Percentiles rank a stretch among this genome's conserved stretches.
Evolutionary conservation across 2,797 vertebrate species (phyloP).

Genomic region (Phyllotis vaccarum): DNA sequence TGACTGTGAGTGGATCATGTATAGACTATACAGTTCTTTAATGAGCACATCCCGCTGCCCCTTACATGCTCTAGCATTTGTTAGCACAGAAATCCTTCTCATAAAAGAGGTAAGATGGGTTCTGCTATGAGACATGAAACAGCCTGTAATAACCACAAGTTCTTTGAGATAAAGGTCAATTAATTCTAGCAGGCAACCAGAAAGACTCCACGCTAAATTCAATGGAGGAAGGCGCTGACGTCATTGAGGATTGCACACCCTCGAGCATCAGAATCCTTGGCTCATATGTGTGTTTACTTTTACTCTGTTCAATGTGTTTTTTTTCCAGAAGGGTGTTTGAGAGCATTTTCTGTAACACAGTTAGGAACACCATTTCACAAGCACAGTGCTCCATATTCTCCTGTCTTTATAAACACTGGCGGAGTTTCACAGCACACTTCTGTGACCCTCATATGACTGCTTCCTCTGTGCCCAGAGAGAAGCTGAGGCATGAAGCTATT

Average conservation of each 20-base stretch:
- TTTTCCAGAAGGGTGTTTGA: conserved; percentile 39
- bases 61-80: background rate
- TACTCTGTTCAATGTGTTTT: conserved; percentile 25
- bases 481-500: conserved; percentile 20
- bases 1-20: background rate
- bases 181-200: background rate
- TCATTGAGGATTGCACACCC: conserved; percentile 9
- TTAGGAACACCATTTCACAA: conserved; percentile 36
- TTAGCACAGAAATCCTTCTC: conserved; percentile 2
- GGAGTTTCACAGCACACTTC: background rate
- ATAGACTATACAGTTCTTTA: background rate
- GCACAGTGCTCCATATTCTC: background rate
- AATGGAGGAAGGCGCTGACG: background rate
- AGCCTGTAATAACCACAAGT: conserved; percentile 3
- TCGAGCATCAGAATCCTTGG: background rate
- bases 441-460: background rate
- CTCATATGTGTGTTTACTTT: conserved; percentile 23
- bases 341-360: background rate
- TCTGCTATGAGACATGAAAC: background rate
- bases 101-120: background rate
- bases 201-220: conserved; percentile 34
- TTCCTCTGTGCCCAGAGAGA: conserved; percentile 48
- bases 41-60: background rate
- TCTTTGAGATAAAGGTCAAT: conserved; percentile 49
- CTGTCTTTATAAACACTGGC: conserved; percentile 13